Base-by-base conservation (phyloP, 2,888 invertebrate genomes). In the Therioaphis trifolii region DNA sequence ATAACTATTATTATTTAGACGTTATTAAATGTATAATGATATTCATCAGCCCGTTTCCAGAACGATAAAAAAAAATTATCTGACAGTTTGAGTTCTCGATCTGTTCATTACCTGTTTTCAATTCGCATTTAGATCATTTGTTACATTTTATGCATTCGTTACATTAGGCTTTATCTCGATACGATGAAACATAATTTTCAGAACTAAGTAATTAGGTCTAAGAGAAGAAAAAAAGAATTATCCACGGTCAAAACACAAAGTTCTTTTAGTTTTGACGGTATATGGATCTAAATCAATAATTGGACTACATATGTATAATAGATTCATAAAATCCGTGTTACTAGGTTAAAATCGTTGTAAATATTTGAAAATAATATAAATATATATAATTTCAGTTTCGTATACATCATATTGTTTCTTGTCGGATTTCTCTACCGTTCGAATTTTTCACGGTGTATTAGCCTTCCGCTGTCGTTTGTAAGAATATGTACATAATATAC, bases 401-500 rank as follows among this genome's bases (percentile, higher is more conserved):
- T 69, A 68, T 21, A 46, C 43, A 4, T 49, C 12, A 55, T 55
- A 49, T 79, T 71, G 68, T 52, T 79, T 58, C 58, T n/a, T 11
- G n/a, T 40, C 49, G 55, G 79, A 58, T 71, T 79, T 71, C 43
- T 58, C 58, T 46, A 58, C 43, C 29, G 43, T 58, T 71, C 29
- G 46, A 27, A 80, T 80, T 80, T 71, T 71, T 58, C 58, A 80
- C 79, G 79, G 71, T 80, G 71, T 71, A 46, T 78, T 78, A 52
- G 40, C 49, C 14, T 9, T 1, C 43, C 43, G 21, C 18, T 14
- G 49, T 49, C 46, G 49, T 49, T 24, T n/a, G n/a, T 27, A 27
- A 12, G 29, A 1, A 29, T 52, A 12, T n/a, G 69, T 69, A 69
- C 15, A 29, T 18, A 27, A 61, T 14, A 29, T 11, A n/a, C n/a